phyloP scores from a whole-genome alignment of 2,113 vertebrate species.

The Aegithalos caudatus region DNA sequence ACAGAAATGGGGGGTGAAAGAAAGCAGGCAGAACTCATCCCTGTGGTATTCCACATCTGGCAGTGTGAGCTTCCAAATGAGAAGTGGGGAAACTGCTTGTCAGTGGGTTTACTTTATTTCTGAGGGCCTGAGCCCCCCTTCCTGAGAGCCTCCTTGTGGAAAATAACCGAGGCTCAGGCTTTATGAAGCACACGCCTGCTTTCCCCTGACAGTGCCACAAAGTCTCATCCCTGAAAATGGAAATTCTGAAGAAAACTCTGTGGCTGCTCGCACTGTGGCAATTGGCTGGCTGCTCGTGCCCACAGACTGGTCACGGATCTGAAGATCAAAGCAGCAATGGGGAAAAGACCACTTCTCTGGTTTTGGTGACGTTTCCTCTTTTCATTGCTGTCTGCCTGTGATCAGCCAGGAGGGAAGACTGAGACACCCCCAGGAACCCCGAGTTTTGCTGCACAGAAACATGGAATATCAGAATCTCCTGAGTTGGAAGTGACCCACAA shows the following conservation, averaged over 20 bases:
- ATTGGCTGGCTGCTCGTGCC: not conserved
- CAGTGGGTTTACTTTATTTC: not conserved
- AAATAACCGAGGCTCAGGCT: not conserved
- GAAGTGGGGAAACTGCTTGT: not conserved
- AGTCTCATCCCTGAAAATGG: accelerated
- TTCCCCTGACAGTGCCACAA: not conserved
- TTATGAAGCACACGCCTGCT: accelerated
- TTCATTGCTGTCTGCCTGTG: accelerated
- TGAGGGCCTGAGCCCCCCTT: not conserved
- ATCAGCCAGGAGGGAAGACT: not conserved
- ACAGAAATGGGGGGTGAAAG: not conserved
- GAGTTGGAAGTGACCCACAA: not conserved
- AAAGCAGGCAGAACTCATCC: not conserved
- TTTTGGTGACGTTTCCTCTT: not conserved
- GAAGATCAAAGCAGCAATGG: not conserved
- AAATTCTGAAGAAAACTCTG: not conserved
- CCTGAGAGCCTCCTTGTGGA: not conserved
- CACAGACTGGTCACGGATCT: not conserved
- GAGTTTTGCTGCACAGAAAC: not conserved
- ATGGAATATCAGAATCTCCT: not conserved
- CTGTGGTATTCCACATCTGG: not conserved
- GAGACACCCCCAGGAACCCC: accelerated
- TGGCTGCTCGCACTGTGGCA: not conserved
- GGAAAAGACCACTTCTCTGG: not conserved
- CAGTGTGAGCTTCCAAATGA: not conserved